phyloP scores from a whole-genome alignment of 2,888 invertebrate genomes.

The Rhabditoides inermis region DNA sequence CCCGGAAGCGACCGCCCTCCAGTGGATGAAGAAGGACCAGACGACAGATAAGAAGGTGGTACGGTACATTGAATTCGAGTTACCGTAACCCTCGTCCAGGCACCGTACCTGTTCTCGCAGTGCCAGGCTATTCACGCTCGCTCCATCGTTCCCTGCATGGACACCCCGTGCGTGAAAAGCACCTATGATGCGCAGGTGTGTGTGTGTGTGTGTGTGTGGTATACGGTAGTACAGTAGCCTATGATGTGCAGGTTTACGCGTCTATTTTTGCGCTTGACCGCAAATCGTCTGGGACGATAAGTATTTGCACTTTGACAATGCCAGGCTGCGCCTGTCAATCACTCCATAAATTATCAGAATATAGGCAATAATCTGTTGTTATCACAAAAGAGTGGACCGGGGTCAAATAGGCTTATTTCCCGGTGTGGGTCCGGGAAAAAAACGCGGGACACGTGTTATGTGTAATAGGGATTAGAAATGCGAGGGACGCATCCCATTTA shows the following conservation, averaged over 20 bases:
- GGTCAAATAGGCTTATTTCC: too few species aligned
- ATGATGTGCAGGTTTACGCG: not conserved
- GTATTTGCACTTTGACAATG: too few species aligned
- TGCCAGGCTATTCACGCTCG: slow-evolving; percentile 73
- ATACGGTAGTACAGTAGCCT: not conserved
- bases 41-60: slow-evolving; percentile 71
- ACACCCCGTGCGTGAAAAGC: slow-evolving; percentile 78
- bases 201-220: not conserved
- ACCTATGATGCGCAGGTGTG: slow-evolving; percentile 66
- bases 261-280: too few species aligned
- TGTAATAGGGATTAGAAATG: too few species aligned
- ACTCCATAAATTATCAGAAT: too few species aligned
- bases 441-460: too few species aligned
- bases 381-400: too few species aligned
- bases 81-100: slow-evolving; percentile 9
- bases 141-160: slow-evolving; percentile 81
- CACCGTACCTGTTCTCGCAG: slow-evolving; percentile 66
- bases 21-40: slow-evolving; percentile 77
- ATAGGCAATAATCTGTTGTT: too few species aligned
- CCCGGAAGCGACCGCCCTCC: slow-evolving; percentile 71
- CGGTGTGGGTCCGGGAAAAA: too few species aligned
- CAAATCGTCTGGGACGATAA: too few species aligned
- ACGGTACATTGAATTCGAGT: not conserved
- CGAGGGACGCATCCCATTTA: too few species aligned
- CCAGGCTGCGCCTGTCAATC: too few species aligned